phyloP scores from a whole-genome alignment of 2,113 vertebrate species.

The Theristicus caerulescens region DNA sequence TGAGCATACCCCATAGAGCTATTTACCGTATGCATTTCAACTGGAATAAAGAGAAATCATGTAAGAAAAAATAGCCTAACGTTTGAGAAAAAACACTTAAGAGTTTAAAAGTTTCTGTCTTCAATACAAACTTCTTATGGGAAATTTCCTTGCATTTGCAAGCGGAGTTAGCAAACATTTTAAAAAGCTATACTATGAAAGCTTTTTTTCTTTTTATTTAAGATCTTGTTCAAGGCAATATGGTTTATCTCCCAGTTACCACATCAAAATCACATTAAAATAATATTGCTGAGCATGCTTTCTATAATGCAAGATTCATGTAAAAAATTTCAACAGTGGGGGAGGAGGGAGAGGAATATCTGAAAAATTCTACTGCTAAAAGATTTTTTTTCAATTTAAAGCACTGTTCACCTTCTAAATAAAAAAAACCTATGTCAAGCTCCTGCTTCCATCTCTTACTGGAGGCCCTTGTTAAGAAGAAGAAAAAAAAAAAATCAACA shows the following conservation, averaged over 20 bases:
- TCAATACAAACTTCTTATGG: neutral
- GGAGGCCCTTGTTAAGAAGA: neutral
- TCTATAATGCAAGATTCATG: neutral
- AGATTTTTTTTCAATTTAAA: neutral
- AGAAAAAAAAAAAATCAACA: neutral
- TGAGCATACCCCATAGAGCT: fast-evolving
- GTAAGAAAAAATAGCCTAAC: neutral
- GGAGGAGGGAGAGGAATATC: no score
- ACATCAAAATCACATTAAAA: neutral
- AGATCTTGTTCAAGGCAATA: neutral
- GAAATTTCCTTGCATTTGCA: neutral
- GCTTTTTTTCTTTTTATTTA: neutral
- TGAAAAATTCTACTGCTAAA: neutral
- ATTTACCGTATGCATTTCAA: neutral
- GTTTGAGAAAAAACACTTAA: neutral
- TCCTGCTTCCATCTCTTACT: neutral
- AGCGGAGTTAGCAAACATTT: neutral
- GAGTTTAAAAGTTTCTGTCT: neutral
- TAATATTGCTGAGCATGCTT: neutral
- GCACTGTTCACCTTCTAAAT: neutral
- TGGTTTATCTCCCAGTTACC: neutral
- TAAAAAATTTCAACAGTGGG: neutral
- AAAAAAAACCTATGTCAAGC: neutral
- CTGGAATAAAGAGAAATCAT: neutral
- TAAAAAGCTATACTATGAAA: neutral